Percentiles rank a stretch among this genome's conserved stretches.
Evolutionary conservation across 2,888 invertebrate species (phyloP).

Genomic region (Melieria omissa): DNA sequence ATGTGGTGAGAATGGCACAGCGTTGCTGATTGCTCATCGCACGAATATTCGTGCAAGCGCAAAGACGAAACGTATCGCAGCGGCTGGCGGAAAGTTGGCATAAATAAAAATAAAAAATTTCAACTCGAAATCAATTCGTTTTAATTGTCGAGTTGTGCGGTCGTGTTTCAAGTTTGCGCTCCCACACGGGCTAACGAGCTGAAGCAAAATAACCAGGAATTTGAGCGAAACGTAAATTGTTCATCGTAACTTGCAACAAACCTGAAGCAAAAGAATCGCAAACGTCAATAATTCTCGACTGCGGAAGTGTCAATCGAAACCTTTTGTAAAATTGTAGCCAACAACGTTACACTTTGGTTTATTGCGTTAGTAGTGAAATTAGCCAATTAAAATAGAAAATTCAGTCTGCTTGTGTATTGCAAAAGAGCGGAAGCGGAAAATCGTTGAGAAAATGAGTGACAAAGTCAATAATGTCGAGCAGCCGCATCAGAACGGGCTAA

Average conservation of each 20-base stretch:
- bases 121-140: slow-evolving; percentile 18
- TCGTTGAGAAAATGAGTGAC: slow-evolving; percentile 44
- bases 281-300: too few relatives aligned
- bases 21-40: too few relatives aligned
- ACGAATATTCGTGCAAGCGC: too few relatives aligned
- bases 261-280: too few relatives aligned
- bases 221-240: background rate
- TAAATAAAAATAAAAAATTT: slow-evolving; percentile 19
- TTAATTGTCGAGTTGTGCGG: slow-evolving; percentile 36
- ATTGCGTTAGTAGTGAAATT: background rate
- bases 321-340: background rate
- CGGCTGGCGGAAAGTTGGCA: background rate
- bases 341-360: background rate
- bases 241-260: too few relatives aligned
- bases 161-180: slow-evolving; percentile 27
- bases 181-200: background rate
- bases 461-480: slow-evolving; percentile 37
- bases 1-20: too few relatives aligned
- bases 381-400: background rate
- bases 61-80: slow-evolving; percentile 1
- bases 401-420: too few relatives aligned
- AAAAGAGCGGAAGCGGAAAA: slow-evolving; percentile 23
- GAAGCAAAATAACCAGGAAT: background rate
- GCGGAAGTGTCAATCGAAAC: too few relatives aligned
- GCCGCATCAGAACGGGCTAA: slow-evolving; percentile 13